phyloP scores from a whole-genome alignment of 1,140 invertebrate species.

The Pachyrhynchus sulphureomaculatus region DNA sequence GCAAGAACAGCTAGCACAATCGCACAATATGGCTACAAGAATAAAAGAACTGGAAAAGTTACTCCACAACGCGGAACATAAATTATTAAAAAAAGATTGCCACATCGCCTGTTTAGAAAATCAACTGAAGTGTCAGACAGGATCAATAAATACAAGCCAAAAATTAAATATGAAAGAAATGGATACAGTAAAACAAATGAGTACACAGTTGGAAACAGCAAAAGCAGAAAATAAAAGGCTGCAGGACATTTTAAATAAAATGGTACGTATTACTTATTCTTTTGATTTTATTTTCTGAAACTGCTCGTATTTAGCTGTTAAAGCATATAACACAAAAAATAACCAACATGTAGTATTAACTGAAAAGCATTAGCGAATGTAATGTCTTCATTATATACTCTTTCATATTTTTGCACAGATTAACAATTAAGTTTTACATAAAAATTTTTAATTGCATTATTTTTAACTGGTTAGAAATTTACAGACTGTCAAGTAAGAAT shows the following conservation, averaged over 20 bases:
- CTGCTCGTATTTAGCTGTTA: too few relatives aligned
- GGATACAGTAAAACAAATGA: slow-evolving; percentile 28
- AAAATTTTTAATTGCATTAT: too few relatives aligned
- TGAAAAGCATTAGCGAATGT: too few relatives aligned
- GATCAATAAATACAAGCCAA: slow-evolving; percentile 6
- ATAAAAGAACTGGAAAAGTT: slow-evolving; percentile 35
- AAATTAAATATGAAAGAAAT: slow-evolving; percentile 21
- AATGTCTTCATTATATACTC: too few relatives aligned
- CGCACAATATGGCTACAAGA: slow-evolving; percentile 5
- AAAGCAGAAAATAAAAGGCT: slow-evolving; percentile 36
- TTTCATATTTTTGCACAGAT: too few relatives aligned
- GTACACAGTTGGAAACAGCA: slow-evolving; percentile 28
- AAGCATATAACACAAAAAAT: too few relatives aligned
- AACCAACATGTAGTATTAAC: too few relatives aligned
- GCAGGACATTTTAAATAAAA: slow-evolving; percentile 37
- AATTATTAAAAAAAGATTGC: slow-evolving; percentile 21
- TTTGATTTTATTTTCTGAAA: too few relatives aligned
- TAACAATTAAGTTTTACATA: too few relatives aligned
- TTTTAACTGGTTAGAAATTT: too few relatives aligned
- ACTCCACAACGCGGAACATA: slow-evolving; percentile 24
- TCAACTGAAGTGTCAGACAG: slow-evolving; percentile 7
- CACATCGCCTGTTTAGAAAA: slow-evolving; percentile 28
- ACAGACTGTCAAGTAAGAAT: too few relatives aligned
- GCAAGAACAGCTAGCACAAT: slow-evolving; percentile 6
- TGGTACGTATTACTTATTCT: too few relatives aligned